These are phyloP conservation scores for Camelus dromedarius DNA, from an alignment of 2,113 vertebrate species.

Conservation along the genomic window DNA sequence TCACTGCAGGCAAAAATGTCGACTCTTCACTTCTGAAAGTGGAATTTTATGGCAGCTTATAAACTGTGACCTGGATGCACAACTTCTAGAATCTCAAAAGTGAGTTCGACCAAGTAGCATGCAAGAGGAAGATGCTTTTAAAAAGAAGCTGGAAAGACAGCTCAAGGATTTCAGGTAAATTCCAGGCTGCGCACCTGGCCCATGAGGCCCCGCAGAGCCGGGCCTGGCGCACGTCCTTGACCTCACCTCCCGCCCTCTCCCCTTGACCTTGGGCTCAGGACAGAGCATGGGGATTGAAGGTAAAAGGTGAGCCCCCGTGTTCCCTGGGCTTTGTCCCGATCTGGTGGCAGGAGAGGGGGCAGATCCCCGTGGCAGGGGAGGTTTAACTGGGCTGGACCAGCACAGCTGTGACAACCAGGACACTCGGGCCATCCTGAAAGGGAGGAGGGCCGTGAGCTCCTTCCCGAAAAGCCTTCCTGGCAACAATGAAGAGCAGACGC, in stretches of 20 bases:
- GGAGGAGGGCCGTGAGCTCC: no score
- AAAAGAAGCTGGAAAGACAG: neutral
- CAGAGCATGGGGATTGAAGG: fast-evolving
- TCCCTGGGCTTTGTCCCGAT: fast-evolving
- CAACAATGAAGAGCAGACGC: no score
- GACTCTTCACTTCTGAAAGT: neutral
- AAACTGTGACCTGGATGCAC: neutral
- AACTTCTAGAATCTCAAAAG: neutral
- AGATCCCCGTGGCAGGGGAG: neutral
- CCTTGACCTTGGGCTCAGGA: neutral
- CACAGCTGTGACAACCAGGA: fast-evolving
- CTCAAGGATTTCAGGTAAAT: fast-evolving
- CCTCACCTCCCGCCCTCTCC: fast-evolving
- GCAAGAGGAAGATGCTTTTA: neutral
- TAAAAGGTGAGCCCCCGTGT: fast-evolving
- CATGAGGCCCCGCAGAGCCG: fast-evolving
- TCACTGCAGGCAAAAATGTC: neutral
- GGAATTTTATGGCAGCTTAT: neutral
- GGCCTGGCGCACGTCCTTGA: neutral
- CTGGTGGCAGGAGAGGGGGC: neutral
- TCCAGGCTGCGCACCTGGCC: fast-evolving
- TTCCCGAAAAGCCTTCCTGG: neutral
- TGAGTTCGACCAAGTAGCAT: fast-evolving
- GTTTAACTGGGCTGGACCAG: fast-evolving
- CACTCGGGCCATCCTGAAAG: fast-evolving